Evolutionary conservation across 2,888 invertebrate species (phyloP), one percentile per base, ranked within the genome.

Genomic region (Chalcosyrphus nemorum): DNA sequence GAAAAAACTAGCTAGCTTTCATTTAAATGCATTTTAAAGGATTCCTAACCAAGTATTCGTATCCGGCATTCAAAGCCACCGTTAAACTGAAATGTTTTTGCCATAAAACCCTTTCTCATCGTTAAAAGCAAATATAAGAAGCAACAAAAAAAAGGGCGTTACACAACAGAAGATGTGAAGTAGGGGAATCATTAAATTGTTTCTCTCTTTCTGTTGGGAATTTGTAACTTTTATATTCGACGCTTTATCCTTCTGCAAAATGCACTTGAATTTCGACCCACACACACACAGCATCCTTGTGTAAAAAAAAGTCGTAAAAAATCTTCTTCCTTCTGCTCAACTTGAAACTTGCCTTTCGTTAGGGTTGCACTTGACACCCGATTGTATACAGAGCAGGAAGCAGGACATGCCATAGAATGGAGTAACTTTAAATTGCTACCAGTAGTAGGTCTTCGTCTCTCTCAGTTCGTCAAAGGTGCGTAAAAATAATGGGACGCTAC

Each of bases 401-500:
- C 32, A 70, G 70, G 56, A 47, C 57, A 29, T 7, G 7, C 2
- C 54, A 56, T 3, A 59, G 43, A 50, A n/a, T n/a, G 63, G 56
- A 66, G 65, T 24, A 81, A 70, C 76, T 81, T 81, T 77, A 76
- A 81, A 76, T 81, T 76, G 81, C 76, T 76, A 15, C 47, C 61
- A 17, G 32, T 35, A 54, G 52, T 2, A n/a, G 13, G 4, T 38
- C 1, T 75, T 11, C 3, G n/a, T 45, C n/a, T 61, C 57, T 47
- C 17, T 29, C 27, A 11, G 35, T 57, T 71, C 61, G 32, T 74
- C 59, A 74, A 74, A 82, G 72, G 68, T 78, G 82, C 77, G 78
- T 78, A 57, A 72, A 82, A 82, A 82, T 72, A 82, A 77, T 72
- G 65, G 52, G 63, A 59, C 59, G 38, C 1, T 50, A 27, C 77